Evolutionary conservation across 2,888 invertebrate genomes (phyloP).

Genomic region (Phalera bucephala): DNA sequence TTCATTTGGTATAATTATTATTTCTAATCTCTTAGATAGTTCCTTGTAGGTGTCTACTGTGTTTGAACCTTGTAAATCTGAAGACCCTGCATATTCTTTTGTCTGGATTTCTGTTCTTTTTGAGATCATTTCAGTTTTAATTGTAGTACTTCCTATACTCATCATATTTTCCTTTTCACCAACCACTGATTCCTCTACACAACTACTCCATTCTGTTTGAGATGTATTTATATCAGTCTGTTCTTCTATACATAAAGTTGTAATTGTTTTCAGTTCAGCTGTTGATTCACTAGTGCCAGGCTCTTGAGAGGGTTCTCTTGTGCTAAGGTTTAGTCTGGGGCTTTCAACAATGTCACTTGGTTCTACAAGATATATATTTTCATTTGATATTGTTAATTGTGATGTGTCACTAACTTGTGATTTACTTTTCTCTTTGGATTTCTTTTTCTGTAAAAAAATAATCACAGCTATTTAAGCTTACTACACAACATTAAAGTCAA

Average conservation of each 20-base stretch:
- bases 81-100: constrained; percentile 1
- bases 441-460: constrained; percentile 59
- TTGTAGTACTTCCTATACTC: background rate
- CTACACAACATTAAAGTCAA: background rate
- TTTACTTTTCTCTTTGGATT: constrained; percentile 45
- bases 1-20: constrained; percentile 28
- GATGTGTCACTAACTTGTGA: constrained; percentile 14
- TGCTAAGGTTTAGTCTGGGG: background rate
- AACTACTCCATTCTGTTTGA: too few relatives aligned
- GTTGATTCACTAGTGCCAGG: background rate
- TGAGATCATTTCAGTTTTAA: background rate
- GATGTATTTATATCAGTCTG: constrained; percentile 3
- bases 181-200: too few relatives aligned
- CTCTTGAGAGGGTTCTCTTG: background rate
- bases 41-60: constrained; percentile 30
- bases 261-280: too few relatives aligned
- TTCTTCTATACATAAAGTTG: background rate
- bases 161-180: background rate
- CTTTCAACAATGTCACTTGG: constrained; percentile 7
- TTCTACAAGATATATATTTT: constrained; percentile 8
- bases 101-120: background rate
- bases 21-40: constrained; percentile 37
- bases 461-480: background rate
- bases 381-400: constrained; percentile 1
- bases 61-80: background rate